A percentile compares a stretch with the other conserved stretches of the same genome.
Evolutionary conservation across 2,888 invertebrate genomes (phyloP).

Genomic region (Falcaria lacertinaria): DNA sequence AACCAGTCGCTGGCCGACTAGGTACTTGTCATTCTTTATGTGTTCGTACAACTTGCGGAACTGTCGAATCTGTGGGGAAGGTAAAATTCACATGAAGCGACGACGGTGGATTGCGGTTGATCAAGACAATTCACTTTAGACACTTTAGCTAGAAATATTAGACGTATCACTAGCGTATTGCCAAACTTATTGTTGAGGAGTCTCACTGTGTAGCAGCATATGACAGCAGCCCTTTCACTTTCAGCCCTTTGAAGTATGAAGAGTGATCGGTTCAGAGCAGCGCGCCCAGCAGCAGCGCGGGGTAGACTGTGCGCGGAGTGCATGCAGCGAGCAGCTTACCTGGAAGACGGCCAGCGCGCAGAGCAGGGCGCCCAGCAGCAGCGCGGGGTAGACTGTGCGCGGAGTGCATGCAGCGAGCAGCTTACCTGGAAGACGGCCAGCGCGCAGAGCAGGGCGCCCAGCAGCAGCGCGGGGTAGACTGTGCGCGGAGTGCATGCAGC

Average conservation of each 20-base stretch:
- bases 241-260: too few relatives aligned
- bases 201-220: too few relatives aligned
- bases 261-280: too few relatives aligned
- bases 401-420: slow-evolving; percentile 86
- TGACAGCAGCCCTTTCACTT: too few relatives aligned
- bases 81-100: not conserved
- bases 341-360: slow-evolving; percentile 86
- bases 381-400: slow-evolving; percentile 93
- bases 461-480: slow-evolving; percentile 93
- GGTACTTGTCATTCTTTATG: slow-evolving; percentile 99
- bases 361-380: slow-evolving; percentile 85
- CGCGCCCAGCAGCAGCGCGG: slow-evolving; percentile 88
- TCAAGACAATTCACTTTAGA: too few relatives aligned
- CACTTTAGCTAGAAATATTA: too few relatives aligned
- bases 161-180: too few relatives aligned
- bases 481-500: slow-evolving; percentile 87
- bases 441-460: slow-evolving; percentile 83
- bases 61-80: slow-evolving; percentile 87
- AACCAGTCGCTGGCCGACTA: slow-evolving; percentile 96
- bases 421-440: slow-evolving; percentile 88
- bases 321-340: too few relatives aligned
- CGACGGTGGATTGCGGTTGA: too few relatives aligned
- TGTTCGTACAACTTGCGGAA: slow-evolving; percentile 97
- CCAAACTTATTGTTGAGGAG: too few relatives aligned
- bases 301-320: slow-evolving; percentile 92